These are phyloP conservation scores for Plagiodera versicolora DNA, from an alignment of 2,888 invertebrate genomes.

Conservation along the genomic window DNA sequence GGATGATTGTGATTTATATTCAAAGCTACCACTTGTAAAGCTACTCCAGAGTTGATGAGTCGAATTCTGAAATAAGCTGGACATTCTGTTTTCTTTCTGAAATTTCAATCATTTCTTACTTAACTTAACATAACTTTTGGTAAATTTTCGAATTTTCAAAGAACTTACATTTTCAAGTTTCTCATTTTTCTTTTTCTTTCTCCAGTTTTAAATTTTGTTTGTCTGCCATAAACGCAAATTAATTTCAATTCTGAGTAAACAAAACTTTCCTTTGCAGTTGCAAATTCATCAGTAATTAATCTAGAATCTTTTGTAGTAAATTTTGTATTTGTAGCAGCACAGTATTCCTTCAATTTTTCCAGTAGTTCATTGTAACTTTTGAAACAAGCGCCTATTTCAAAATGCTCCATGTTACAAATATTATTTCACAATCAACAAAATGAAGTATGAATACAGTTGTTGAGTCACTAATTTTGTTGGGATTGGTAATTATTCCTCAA, in stretches of 20 bases:
- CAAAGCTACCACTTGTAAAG: constrained; percentile 27
- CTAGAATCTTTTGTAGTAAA: constrained; percentile 36
- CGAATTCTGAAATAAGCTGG: constrained; percentile 29
- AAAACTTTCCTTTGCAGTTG: constrained; percentile 28
- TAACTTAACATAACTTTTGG: no score
- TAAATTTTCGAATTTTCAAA: no score
- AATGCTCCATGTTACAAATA: constrained; percentile 21
- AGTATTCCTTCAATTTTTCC: constrained; percentile 30
- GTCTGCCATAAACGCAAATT: constrained; percentile 32
- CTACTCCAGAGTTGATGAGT: constrained; percentile 24
- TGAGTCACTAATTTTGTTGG: no score
- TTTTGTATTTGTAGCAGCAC: constrained; percentile 29
- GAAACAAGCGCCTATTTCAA: constrained; percentile 33
- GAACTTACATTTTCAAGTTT: constrained; percentile 22
- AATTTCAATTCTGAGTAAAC: constrained; percentile 36
- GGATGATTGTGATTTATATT: constrained; percentile 28
- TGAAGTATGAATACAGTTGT: no score
- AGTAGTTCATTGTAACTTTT: constrained; percentile 32
- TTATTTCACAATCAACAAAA: not conserved
- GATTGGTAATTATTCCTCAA: no score
- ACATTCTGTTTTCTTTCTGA: constrained; percentile 25
- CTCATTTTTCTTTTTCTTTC: constrained; percentile 22
- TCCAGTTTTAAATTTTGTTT: constrained; percentile 28
- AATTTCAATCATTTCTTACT: constrained; percentile 10
- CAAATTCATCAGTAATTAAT: constrained; percentile 30